These are phyloP conservation scores for Archips xylosteana DNA, from an alignment of 2,888 invertebrate genomes.

Conservation along the genomic window DNA sequence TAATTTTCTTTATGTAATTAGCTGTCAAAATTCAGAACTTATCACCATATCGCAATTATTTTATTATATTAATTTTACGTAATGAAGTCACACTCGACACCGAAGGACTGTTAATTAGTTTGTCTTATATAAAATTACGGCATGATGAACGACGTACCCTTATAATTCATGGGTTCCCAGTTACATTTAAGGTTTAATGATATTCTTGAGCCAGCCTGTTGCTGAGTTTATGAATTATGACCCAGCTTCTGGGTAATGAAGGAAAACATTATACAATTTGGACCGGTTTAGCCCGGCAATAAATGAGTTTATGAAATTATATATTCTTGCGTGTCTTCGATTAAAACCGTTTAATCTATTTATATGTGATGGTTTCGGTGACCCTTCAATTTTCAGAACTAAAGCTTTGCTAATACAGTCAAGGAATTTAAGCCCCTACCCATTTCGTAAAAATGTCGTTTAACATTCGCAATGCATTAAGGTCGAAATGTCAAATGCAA, in stretches of 20 bases:
- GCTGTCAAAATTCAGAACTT: background rate
- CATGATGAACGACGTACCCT: constrained; percentile 30
- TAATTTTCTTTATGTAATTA: background rate
- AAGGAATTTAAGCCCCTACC: too few relatives aligned
- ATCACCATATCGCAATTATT: background rate
- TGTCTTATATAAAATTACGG: constrained; percentile 22
- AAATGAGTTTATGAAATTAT: background rate
- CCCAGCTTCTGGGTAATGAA: background rate
- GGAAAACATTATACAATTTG: constrained; percentile 6
- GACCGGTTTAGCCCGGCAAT: too few relatives aligned
- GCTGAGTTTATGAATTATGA: constrained; percentile 13
- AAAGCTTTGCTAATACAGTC: too few relatives aligned
- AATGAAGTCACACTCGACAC: constrained; percentile 20
- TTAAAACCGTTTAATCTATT: too few relatives aligned
- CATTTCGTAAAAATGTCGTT: too few relatives aligned
- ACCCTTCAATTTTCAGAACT: too few relatives aligned
- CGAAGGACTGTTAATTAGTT: constrained; percentile 30
- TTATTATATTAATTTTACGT: constrained; percentile 2
- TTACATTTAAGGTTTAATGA: constrained; percentile 32
- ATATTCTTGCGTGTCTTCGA: background rate
- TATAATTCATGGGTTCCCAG: constrained; percentile 17
- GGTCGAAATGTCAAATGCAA: too few relatives aligned
- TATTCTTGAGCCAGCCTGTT: constrained; percentile 15
- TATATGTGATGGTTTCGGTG: too few relatives aligned
- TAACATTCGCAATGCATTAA: too few relatives aligned